Base-by-base conservation (phyloP, 2,113 vertebrate species). In the Formicarius rufipectus region DNA sequence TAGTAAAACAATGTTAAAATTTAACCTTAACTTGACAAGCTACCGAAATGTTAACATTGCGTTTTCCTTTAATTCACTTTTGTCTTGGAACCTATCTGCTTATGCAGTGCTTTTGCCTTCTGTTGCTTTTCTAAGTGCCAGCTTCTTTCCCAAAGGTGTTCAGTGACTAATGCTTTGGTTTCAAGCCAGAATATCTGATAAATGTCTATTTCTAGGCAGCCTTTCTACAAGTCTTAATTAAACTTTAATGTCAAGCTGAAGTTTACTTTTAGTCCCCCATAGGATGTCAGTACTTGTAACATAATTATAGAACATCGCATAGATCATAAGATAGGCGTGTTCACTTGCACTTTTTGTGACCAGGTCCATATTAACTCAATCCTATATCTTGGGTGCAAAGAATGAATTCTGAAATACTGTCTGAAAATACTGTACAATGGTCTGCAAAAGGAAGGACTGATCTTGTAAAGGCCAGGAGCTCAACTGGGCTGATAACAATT, bases 151-250 rank as follows among this genome's bases (percentile, higher is more conserved):
- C 98, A 96, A 97, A 98, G 98, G 98, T 98, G 98, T 98, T 97
- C 94, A 64, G 95, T 98, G 98, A 98, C 98, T 98, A 98, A 98
- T 98, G 97, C 96, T 96, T 97, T 98, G 98, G 98, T 98, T 97
- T 92, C 55, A 27, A 97, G 98, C 98, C 98, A 98, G 98, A 98
- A 98, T 98, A 97, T 98, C 97, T 98, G 97, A 98, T 97, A 98
- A 97, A 98, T 93, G 97, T 98, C 97, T 98, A 95, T 98, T 98
- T 98, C 97, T 93, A 97, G 96, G 97, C 97, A 97, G 96, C 96
- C 96, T 95, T 96, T 98, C 94, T 95, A 78, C 97, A 97, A 98
- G 97, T 98, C 98, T 98, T 98, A 98, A 98, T 98, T 98, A 98
- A 98, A 98, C 97, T 98, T 98, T 97, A 98, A 98, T 98, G 97